Conservation (phyloP, 2,113 vertebrate genomes). For the Neodon shergylaensis region DNA sequence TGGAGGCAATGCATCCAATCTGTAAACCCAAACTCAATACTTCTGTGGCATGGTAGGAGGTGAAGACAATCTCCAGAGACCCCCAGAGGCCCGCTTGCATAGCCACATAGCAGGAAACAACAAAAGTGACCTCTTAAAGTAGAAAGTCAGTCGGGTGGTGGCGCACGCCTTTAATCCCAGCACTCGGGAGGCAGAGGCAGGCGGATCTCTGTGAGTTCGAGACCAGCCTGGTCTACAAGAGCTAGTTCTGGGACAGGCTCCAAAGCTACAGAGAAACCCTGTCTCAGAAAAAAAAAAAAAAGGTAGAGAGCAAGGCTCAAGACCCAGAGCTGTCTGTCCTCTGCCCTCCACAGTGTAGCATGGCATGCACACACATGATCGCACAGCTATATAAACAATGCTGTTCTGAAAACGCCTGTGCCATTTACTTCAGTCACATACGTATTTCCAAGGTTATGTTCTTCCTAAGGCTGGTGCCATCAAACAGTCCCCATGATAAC, state of each 20-base stretch:
- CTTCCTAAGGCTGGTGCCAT: conserved; percentile 1
- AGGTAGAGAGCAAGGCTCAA: neutral
- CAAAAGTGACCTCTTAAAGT: neutral
- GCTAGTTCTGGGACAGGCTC: no score
- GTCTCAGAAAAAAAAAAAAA: no score
- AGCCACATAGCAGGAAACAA: neutral
- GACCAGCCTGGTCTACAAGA: no score
- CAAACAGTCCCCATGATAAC: neutral
- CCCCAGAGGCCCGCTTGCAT: neutral
- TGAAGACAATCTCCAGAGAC: neutral
- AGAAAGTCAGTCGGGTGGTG: neutral
- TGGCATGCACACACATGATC: neutral
- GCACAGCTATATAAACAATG: no score
- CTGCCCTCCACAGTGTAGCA: neutral
- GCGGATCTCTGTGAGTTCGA: no score
- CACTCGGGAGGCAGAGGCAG: no score
- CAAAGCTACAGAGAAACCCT: no score
- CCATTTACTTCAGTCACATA: neutral
- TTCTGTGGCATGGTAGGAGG: neutral
- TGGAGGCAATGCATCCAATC: neutral
- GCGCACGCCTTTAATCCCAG: no score
- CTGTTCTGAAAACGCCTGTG: neutral
- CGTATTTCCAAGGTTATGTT: conserved; percentile 9
- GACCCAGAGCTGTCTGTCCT: no score
- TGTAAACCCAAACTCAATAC: neutral